Evolutionary conservation across 2,113 vertebrate genomes (phyloP), one percentile per base, ranked within the genome.

Genomic region (Amphiprion percula): DNA sequence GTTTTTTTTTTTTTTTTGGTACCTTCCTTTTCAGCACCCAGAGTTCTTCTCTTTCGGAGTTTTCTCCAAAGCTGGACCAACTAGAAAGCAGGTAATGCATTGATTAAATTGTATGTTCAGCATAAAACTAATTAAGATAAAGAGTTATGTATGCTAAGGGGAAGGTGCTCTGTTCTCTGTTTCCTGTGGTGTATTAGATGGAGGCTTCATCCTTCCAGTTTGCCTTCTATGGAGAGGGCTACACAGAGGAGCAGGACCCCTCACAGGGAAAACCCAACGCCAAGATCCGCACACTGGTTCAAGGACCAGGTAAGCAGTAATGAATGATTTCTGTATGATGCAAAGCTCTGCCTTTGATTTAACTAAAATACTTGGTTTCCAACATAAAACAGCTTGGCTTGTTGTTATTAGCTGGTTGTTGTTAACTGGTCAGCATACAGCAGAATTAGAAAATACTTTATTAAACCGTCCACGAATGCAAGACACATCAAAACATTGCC

Each of bases 231-330:
- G 98, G 97, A 5, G 95, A 97, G 83, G 98, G 98, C 63, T 99
- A 98, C 87, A 94, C 94, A 21, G 94, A 96, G 59, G 96, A 90
- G 1, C 80, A 94, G 64, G 92, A 96, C 89, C 87, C 94, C 1
- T 90, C 94, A 10, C 90, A 92, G 16, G 95, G 93, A 44, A 97
- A 96, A 91, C 97, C 97, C 50, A 94, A 96, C 44, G 77, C 93
- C 52, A 98, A 95, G 93, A 98, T 99, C 77, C 96, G 96, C 86
- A 97, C 97, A 0, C 91, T 96, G 82, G 95, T 99, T 85, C 97
- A 96, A 86, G 98, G 97, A 92, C 97, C 98, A 94, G 98, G 98
- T 99, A 93, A 80, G 10, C 55, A 11, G 16, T 65, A 21, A 19
- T 24, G 4, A 50, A 61, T 24, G 5, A 7, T 37, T 28, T 19